Evolutionary conservation across 2,113 vertebrate species (phyloP), one percentile per base, ranked within the genome.

Genomic region (Pholis gunnellus): DNA sequence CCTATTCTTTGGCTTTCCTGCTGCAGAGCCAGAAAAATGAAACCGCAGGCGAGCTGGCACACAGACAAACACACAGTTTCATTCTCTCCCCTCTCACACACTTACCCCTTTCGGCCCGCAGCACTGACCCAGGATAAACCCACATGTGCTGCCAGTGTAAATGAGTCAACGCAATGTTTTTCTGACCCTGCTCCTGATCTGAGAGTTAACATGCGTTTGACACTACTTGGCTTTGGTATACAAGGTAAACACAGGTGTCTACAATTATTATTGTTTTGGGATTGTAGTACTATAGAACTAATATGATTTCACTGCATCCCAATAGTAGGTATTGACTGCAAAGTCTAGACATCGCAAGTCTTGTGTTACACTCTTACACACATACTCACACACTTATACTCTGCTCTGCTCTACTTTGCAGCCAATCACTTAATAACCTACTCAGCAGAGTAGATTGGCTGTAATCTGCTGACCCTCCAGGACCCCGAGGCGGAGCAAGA

Each of bases 81-180:
- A 60, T 46, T 75, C 64, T 60, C 36, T 71, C 52, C 52, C 50
- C 38, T 74, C 25, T 65, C 25, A 44, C 34, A 79, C 48, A 38
- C n/a, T 71, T 34, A 20, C 44, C 6, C 56, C 31, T 66, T 52
- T 71, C 15, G 66, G 31, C 44, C 40, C 5, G 6, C 71, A 31
- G 64, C 78, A 72, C 69, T 40, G 34, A 83, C 22, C 20, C 63
- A 77, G 65, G 78, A 72, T 34, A 67, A 74, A 75, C 77, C 38
- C 6, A 11, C 66, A 65, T 71, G 59, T 48, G 27, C 70, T 85
- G 75, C 63, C 27, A 70, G 38, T 44, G 68, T 64, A 31, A 69
- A 25, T 38, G 52, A 67, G 57, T 75, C 31, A 52, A 60, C 17
- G 6, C 22, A 46, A 50, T 15, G 27, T 27, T 27, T 81, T 54